Evolutionary conservation across 1,140 invertebrate species (phyloP), one percentile per base, ranked within the genome.

Genomic region (Drosophila athabasca): DNA sequence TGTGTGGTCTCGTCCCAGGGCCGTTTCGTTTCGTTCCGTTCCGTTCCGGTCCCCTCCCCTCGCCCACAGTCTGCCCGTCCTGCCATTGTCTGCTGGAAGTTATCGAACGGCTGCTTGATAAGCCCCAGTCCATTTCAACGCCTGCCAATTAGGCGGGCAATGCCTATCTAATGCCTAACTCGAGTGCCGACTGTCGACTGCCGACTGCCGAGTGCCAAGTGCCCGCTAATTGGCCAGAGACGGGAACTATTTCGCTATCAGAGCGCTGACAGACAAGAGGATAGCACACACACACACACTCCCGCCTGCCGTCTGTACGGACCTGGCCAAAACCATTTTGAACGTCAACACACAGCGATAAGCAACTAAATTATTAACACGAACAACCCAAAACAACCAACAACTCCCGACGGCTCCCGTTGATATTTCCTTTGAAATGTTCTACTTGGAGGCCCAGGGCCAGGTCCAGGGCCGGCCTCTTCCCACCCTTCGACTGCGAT

Each of bases 361-460:
- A 88, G 83, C 83, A 79, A 88, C 79, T 88, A 88, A 88, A 88
- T 88, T 88, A 88, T 88, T 89, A 88, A 89, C 83, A 88, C 84
- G 79, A 88, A 79, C 66, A 19, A 41, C 61, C 52, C 31, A 19
- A 57, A 48, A 48, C 31, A 39, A 52, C 31, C 31, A 35, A 35
- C 9, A 35, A 35, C 31, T 9, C 9, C 8, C 53, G 60, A 58
- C 55, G 73, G 60, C 76, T 79, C 60, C 74, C 69, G 74, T 76
- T 68, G 74, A 65, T 68, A 73, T 64, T 89, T 88, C 84, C 67
- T 64, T 55, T 69, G 76, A 69, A 81, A 71, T 75, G 49, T 51
- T 31, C 7, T 8, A 31, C 31, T 35, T 35, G 44, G 67, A 69
- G 35, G 15, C 15, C 49, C 11, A 17, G 9, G 17, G 0, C 17